phyloP scores from a whole-genome alignment of 2,797 vertebrate species.

The Siniperca undulata region DNA sequence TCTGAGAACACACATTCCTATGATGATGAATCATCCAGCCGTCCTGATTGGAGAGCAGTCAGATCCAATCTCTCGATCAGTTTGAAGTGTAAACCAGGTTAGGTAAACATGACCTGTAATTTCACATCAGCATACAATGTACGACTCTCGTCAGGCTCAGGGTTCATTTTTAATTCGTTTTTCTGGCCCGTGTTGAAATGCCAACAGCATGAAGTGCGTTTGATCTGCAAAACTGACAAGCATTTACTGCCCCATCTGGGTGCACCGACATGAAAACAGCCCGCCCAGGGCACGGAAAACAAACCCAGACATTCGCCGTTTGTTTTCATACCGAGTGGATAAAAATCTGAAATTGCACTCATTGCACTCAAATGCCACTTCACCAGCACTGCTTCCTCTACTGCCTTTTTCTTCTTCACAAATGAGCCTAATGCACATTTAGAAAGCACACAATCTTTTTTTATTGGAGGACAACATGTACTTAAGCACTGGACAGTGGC shows the following conservation, averaged over 20 bases:
- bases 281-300: neutral
- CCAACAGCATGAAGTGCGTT: neutral
- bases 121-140: neutral
- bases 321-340: neutral
- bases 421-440: neutral
- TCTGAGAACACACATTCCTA: neutral
- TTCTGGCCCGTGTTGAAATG: neutral
- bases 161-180: neutral
- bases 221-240: slow-evolving; percentile 3
- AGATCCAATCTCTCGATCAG: neutral
- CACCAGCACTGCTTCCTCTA: neutral
- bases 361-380: neutral
- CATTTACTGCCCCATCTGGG: neutral
- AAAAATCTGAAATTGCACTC: slow-evolving; percentile 13
- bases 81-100: neutral
- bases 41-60: neutral
- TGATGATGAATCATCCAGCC: neutral
- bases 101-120: neutral
- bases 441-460: neutral
- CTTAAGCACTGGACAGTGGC: neutral
- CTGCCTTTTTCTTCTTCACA: neutral
- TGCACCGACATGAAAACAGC: slow-evolving; percentile 13
- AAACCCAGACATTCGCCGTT: neutral
- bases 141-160: accelerated
- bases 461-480: neutral